Base-by-base conservation (phyloP, 2,113 vertebrate species). In the Xenopus borealis region DNA sequence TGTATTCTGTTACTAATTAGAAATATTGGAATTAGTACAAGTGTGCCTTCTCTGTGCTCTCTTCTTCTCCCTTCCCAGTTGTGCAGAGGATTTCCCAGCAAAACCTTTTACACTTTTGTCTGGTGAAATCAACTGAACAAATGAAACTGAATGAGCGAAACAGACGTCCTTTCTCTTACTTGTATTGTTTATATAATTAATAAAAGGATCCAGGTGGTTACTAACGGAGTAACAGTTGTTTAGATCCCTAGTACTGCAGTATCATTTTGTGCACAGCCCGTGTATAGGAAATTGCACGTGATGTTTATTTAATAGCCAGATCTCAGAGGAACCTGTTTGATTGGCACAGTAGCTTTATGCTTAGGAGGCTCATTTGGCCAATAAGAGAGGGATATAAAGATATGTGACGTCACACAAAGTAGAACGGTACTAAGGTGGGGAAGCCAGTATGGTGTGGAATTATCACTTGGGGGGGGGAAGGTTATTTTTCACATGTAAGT, bases 301-400 rank as follows among this genome's bases (percentile, higher is more conserved):
- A 85, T 78, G 1, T 50, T 50, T 83, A 74, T 82, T 86, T 79
- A 69, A 81, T 79, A 86, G 86, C 85, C 84, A 85, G 82, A 84
- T 89, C 87, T 89, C 83, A 6, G 8, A 40, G 33, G 33, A 40
- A 40, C 33, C 33, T 1, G 33, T 40, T 4, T 40, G 6, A 40
- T 40, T 40, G 33, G 65, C 14, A n/a, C 27, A 4, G 14, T 4
- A 50, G 3, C 47, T 50, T 1, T 55, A 55, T 16, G 53, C 52
- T 40, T 40, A 40, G 33, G 33, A 40, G 72, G 57, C 16, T n/a
- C 23, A 12, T n/a, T 20, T 66, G 52, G 62, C 50, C 52, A 40
- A 45, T 30, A 23, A 57, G 20, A n/a, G 50, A 27, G 3, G 19
- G 53, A 55, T 55, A 16, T 55, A 50, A n/a, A 55, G 53, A 55